Base-by-base conservation (phyloP, 1,140 invertebrate species). In the Archivesica marissinica region DNA sequence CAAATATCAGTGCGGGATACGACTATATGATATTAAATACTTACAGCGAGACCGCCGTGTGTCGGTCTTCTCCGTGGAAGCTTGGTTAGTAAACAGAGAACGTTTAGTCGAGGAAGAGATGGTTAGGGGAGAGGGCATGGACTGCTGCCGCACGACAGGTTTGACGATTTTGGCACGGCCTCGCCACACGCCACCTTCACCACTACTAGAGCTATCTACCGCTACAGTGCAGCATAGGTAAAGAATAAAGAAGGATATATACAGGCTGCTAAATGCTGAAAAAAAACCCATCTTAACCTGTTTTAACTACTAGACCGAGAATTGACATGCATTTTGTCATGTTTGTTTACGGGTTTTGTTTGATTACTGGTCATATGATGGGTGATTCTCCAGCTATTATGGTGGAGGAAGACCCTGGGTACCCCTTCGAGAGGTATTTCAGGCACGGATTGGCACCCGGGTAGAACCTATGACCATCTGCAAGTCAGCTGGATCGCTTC, bases 81-180 rank as follows among this genome's bases (percentile, higher is more conserved):
- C 70, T 83, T 83, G 59, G 56, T 83, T 83, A 83, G 80, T 44
- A 74, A 83, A 83, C 68, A 83, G 28, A 83, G 80, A 83, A 75
- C 68, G 54, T 83, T 83, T 83, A 83, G 28, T 83, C 47, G 68
- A 70, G 68, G 68, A 66, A 61, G 44, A 39, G 2, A 75, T 39
- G 23, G 66, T 70, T 1, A 44, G 68, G 38, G 68, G 64, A 25
- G 77, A 79, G 17, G 80, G 80, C 17, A 52, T 38, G 23, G 80
- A 83, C 20, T 83, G 80, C 23, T 70, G 80, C 47, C 80, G 80
- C 3, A 75, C 13, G 23, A 83, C 70, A 47, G 80, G 80, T 38
- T 75, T 74, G 30, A 83, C 35, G 15, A 83, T 83, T 33, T 50
- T 70, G 7, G 80, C 17, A 50, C 80, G 15, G 6, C 68, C 54